phyloP scores from a whole-genome alignment of 2,113 vertebrate genomes.

The Erythrocercus mccallii region DNA sequence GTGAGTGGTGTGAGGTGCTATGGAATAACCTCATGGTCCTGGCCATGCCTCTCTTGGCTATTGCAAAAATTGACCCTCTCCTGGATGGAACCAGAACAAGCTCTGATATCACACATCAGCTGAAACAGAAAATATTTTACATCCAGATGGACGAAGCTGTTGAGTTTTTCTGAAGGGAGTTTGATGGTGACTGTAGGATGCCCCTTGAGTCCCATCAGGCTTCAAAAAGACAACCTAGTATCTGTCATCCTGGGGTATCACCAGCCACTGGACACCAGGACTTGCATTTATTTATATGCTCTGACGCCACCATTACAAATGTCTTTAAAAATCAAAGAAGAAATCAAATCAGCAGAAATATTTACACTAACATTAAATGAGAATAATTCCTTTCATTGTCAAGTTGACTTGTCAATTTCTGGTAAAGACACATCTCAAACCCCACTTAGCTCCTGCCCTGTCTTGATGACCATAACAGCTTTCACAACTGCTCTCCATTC shows the following conservation, averaged over 20 bases:
- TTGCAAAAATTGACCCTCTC: not conserved
- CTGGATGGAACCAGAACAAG: not conserved
- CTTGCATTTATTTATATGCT: not conserved
- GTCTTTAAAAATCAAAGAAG: not conserved
- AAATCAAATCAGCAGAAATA: not conserved
- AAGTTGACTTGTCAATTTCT: not conserved
- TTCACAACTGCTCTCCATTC: not conserved
- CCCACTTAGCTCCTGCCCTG: not conserved
- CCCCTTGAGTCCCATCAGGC: not conserved
- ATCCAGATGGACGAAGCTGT: not conserved
- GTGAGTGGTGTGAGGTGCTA: not conserved
- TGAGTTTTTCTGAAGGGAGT: rapidly evolving
- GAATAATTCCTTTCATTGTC: not conserved
- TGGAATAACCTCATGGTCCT: not conserved
- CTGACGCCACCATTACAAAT: not conserved
- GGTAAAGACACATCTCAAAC: not conserved
- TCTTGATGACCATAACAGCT: not conserved
- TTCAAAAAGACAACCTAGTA: not conserved
- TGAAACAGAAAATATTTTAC: not conserved
- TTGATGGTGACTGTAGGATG: not conserved
- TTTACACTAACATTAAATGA: not conserved
- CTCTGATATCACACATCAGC: not conserved
- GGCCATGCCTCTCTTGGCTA: not conserved
- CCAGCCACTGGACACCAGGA: not conserved
- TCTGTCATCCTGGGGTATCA: not conserved